phyloP scores from a whole-genome alignment of 1,140 invertebrate genomes.

The Aphelenchoides avenae region DNA sequence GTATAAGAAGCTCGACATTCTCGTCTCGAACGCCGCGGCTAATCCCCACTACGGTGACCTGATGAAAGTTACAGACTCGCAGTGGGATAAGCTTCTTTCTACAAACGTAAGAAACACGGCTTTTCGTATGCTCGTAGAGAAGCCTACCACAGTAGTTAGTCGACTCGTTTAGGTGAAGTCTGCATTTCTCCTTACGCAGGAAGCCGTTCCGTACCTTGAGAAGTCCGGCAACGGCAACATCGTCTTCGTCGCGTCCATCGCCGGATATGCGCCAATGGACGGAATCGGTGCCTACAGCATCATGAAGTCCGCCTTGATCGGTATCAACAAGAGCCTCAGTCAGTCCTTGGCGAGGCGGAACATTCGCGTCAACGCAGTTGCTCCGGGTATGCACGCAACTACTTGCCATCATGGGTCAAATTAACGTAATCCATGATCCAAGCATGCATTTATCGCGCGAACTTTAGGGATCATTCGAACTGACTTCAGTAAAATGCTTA shows the following conservation, averaged over 20 bases:
- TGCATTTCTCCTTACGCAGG: conserved; percentile 79
- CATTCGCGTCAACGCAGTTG: conserved; percentile 78
- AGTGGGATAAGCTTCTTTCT: conserved; percentile 72
- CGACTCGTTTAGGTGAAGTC: conserved; percentile 77
- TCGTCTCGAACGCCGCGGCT: conserved; percentile 82
- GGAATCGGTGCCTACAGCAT: conserved; percentile 82
- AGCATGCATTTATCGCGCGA: too few relatives aligned
- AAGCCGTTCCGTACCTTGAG: conserved; percentile 75
- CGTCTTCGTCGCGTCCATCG: conserved; percentile 72
- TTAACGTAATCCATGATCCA: too few relatives aligned
- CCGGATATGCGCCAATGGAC: conserved; percentile 78
- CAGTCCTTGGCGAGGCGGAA: conserved; percentile 52
- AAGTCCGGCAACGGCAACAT: conserved; percentile 63
- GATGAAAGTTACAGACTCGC: conserved; percentile 66
- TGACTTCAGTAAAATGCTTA: conserved; percentile 77
- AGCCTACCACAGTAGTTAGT: conserved; percentile 75
- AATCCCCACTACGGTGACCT: conserved; percentile 78
- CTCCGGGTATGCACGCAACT: conserved; percentile 73
- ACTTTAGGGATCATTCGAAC: conserved; percentile 72
- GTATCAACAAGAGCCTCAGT: conserved; percentile 78
- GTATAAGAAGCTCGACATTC: conserved; percentile 79
- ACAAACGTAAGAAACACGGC: conserved; percentile 45
- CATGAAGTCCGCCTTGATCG: conserved; percentile 85
- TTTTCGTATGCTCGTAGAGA: too few relatives aligned
- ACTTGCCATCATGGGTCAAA: too few relatives aligned